Evolutionary conservation across 2,797 vertebrate genomes (phyloP).

Genomic region (Pelochelys cantorii): DNA sequence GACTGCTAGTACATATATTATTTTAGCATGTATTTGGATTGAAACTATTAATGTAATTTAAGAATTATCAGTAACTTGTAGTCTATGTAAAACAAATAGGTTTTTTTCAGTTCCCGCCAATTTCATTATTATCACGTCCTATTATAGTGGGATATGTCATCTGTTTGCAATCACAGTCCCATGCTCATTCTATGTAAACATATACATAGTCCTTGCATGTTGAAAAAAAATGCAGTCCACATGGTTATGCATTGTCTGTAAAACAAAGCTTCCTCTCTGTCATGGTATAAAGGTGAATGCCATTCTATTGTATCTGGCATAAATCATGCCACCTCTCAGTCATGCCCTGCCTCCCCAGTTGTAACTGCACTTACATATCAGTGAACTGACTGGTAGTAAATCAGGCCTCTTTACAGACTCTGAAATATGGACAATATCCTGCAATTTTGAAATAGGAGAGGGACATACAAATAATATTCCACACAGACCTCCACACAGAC

Average conservation of each 20-base stretch:
- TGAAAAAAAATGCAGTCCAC: conserved; percentile 15
- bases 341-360: conserved; percentile 11
- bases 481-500: too few species aligned
- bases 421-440: conserved; percentile 31
- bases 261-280: conserved; percentile 7
- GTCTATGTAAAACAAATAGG: conserved; percentile 3
- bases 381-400: conserved; percentile 41
- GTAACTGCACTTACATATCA: conserved; percentile 10
- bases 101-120: neutral
- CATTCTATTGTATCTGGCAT: neutral
- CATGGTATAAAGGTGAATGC: conserved; percentile 19
- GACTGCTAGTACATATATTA: neutral
- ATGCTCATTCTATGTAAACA: conserved; percentile 27
- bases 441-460: neutral
- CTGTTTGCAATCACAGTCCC: conserved; percentile 21
- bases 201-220: neutral
- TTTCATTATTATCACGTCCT: conserved; percentile 32
- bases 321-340: conserved; percentile 32
- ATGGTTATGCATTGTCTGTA: conserved; percentile 18
- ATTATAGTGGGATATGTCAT: conserved; percentile 22
- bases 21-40: neutral
- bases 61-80: conserved; percentile 12
- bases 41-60: neutral
- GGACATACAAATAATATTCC: neutral
- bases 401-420: neutral